phyloP scores from a whole-genome alignment of 1,140 invertebrate genomes.

The Grapholita molesta region DNA sequence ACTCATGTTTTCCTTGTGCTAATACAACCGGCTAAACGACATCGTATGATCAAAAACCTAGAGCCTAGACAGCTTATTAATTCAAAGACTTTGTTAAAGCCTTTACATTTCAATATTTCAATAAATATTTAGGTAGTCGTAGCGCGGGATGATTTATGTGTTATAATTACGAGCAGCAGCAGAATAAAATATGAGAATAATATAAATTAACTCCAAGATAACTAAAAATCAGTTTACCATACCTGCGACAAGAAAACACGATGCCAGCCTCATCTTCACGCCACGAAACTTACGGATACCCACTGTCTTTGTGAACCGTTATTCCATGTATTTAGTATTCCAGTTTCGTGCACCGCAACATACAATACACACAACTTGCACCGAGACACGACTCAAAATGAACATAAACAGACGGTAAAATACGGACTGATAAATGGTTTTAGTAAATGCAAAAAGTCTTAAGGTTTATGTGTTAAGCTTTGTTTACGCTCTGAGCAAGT shows the following conservation, averaged over 20 bases:
- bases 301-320: background rate
- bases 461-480: constrained; percentile 40
- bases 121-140: too few species aligned
- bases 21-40: background rate
- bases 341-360: background rate
- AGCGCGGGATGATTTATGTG: too few species aligned
- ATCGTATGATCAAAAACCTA: background rate
- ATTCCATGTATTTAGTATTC: constrained; percentile 5
- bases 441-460: constrained; percentile 55
- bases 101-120: too few species aligned
- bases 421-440: constrained; percentile 32
- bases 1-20: background rate
- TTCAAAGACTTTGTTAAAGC: background rate
- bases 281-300: background rate
- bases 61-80: background rate
- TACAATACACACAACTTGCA: constrained; percentile 21
- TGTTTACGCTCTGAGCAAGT: constrained; percentile 27
- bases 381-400: constrained; percentile 43
- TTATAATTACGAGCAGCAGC: too few species aligned
- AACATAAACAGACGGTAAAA: constrained; percentile 46
- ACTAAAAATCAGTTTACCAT: background rate
- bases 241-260: constrained; percentile 9
- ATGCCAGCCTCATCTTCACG: background rate
- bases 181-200: too few species aligned
- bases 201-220: too few species aligned